Base-by-base conservation (phyloP, 1,140 invertebrate genomes). In the Psix sp. region DNA sequence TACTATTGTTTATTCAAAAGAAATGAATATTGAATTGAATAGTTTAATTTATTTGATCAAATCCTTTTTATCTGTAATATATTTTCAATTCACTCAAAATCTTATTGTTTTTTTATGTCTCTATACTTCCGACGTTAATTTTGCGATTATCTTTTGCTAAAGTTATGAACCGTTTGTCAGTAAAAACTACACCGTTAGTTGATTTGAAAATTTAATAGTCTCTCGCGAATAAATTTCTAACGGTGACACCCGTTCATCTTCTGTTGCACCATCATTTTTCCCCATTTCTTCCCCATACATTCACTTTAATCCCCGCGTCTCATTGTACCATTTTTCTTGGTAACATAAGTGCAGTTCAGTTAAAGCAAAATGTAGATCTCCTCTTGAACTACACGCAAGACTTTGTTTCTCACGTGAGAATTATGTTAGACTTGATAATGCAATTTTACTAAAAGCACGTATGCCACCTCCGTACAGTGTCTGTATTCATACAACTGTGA, bases 401-500 rank as follows among this genome's bases (percentile, higher is more conserved):
- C 54, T 71, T 60, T 56, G 56, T 60, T 59, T 45, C 62, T 43
- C 31, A 45, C 36, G 21, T 42, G 14, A 45, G 46, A 77, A 79
- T 79, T 76, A 72, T 79, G 76, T 80, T 77, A 77, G 74, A 80
- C 77, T 77, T 79, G 78, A 80, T 81, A 81, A 80, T 80, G 79
- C 60, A 80, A 80, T 80, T 80, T 72, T 46, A 59, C 74, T 80
- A 60, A 80, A 80, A 80, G 77, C 79, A 31, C 48, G 31, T 26
- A 67, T 72, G 51, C 36, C 48, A 52, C 33, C 52, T 13, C 42
- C 39, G 40, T 5, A 24, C 17, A 13, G 43, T 42, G 29, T 56
- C 17, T 15, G 49, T 54, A 33, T 16, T 29, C 38, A 14, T 18
- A 33, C 24, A 24, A 11, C 11, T 54, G 49, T 45, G 42, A 49